Percentiles rank a stretch among this genome's conserved stretches.
Conservation (phyloP, 2,888 invertebrate genomes). For the Allolobophora icterica region DNA sequence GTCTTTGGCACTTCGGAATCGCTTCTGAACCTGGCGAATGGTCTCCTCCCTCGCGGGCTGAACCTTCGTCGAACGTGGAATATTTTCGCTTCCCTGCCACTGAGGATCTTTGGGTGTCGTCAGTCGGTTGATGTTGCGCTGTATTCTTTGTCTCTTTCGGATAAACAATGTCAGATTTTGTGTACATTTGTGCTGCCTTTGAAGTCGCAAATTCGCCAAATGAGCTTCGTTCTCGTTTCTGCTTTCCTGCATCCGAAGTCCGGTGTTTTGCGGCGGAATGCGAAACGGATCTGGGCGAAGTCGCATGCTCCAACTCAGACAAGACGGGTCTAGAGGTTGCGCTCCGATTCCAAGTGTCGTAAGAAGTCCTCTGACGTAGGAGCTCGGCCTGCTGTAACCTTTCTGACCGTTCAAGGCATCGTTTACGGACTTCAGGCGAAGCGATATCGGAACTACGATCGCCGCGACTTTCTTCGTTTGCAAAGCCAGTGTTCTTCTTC, state of each 20-base stretch:
- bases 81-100: slow-evolving; percentile 40
- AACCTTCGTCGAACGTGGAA: slow-evolving; percentile 40
- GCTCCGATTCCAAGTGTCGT: not conserved
- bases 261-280: not conserved
- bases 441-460: not conserved
- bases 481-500: not conserved
- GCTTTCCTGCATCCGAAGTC: not conserved
- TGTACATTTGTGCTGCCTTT: not conserved
- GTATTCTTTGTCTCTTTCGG: not conserved
- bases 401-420: slow-evolving; percentile 28
- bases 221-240: not conserved
- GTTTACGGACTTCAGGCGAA: not conserved
- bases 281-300: not conserved
- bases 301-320: not conserved
- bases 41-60: slow-evolving; percentile 49
- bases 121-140: not conserved
- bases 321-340: not conserved
- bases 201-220: not conserved
- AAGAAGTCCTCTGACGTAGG: not conserved
- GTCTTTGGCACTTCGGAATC: not conserved
- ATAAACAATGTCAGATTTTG: not conserved
- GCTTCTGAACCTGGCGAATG: not conserved
- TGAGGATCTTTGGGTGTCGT: not conserved
- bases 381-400: not conserved
- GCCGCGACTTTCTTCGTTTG: not conserved